Evolutionary conservation across 2,113 vertebrate species (phyloP), one percentile per base, ranked within the genome.

Genomic region (Platichthys stellatus): DNA sequence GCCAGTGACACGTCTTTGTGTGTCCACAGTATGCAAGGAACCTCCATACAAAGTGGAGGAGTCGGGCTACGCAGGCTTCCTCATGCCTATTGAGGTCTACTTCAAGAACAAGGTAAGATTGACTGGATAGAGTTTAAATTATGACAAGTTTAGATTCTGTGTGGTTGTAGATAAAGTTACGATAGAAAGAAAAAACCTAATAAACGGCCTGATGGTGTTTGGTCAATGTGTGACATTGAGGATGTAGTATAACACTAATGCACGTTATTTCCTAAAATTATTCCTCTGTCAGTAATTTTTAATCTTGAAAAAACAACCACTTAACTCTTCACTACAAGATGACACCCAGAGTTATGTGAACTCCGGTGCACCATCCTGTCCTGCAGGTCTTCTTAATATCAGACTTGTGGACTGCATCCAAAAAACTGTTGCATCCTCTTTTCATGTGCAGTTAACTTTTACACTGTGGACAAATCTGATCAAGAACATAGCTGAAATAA

Each of bases 21-120:
- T 69, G 66, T 81, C 87, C 89, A 89, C 92, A 99, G 98, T 98
- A 89, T 99, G 98, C 93, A 99, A 99, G 92, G 98, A 99, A 92
- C 98, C 98, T 72, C 98, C 96, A 3, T 99, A 99, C 93, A 99
- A 98, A 92, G 97, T 99, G 92, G 98, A 99, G 80, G 98, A 99
- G 92, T 98, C 97, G 64, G 98, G 98, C 64, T 99, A 99, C 0
- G 98, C 98, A 24, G 98, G 98, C 77, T 99, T 99, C 94, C 98
- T 99, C 88, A 98, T 99, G 96, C 98, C 97, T 54, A 99, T 99
- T 70, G 98, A 99, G 92, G 98, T 99, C 78, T 95, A 99, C 95
- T 99, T 99, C 94, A 99, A 96, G 90, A 99, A 99, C 93, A 99
- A 96, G 97, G 98, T 98, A 92, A 92, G 91, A 24, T 6, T 0